These are phyloP conservation scores for Karalla daura DNA, from an alignment of 2,797 vertebrate genomes.

Conservation along the genomic window DNA sequence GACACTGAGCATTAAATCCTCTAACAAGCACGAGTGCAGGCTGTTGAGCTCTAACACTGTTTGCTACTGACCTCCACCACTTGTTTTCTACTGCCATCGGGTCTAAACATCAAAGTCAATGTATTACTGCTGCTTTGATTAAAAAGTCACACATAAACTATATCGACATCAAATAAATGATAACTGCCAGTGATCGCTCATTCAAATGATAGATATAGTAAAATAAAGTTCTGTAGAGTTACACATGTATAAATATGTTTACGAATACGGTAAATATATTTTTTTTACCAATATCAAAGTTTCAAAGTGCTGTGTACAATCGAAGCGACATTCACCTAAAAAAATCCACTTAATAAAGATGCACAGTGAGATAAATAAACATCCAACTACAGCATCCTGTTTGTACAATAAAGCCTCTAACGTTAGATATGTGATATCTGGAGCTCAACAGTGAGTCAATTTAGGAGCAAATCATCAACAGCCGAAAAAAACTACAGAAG, in stretches of 20 bases:
- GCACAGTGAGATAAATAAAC: slow-evolving; percentile 56
- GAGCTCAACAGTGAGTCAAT: slow-evolving; percentile 8
- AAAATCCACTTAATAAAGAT: slow-evolving; percentile 61
- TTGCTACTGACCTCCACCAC: slow-evolving; percentile 50
- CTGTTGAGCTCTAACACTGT: slow-evolving; percentile 33
- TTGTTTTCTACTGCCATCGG: slow-evolving; percentile 16
- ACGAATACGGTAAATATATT: slow-evolving; percentile 49
- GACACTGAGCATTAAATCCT: slow-evolving; percentile 29
- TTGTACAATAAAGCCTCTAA: slow-evolving; percentile 44
- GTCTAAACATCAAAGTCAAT: slow-evolving; percentile 15
- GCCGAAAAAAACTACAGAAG: slow-evolving; percentile 17
- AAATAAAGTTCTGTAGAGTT: slow-evolving; percentile 67
- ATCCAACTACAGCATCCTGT: slow-evolving; percentile 44
- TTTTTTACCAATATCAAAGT: slow-evolving; percentile 56
- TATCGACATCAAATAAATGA: slow-evolving; percentile 54
- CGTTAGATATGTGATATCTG: neutral
- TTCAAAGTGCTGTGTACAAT: slow-evolving; percentile 62
- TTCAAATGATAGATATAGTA: slow-evolving; percentile 61
- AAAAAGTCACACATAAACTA: slow-evolving; percentile 47
- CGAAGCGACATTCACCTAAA: slow-evolving; percentile 47
- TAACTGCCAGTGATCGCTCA: slow-evolving; percentile 72
- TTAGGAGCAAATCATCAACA: slow-evolving; percentile 15
- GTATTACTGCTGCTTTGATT: slow-evolving; percentile 17
- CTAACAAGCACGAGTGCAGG: slow-evolving; percentile 38
- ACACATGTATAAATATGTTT: slow-evolving; percentile 61